Evolutionary conservation across 2,888 invertebrate species (phyloP), one percentile per base, ranked within the genome.

Genomic region (Dasysyrphus tricinctus): DNA sequence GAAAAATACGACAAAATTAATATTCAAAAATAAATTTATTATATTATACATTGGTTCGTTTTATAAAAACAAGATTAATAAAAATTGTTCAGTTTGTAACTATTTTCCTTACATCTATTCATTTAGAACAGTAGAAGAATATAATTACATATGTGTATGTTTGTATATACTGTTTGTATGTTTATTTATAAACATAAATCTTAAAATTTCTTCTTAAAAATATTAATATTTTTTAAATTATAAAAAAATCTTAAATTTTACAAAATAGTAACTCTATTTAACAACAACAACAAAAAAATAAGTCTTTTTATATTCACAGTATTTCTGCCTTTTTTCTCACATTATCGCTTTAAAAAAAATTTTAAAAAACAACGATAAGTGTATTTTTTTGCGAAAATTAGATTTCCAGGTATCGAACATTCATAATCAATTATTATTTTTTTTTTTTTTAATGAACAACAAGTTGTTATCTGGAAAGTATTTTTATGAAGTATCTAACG

Each of bases 251-350:
- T 81, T 81, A 75, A 34, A 75, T 70, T 16, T 78, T 86, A 82
- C 34, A 65, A 75, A 78, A 81, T 86, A 86, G 82, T 84, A 76
- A 80, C 65, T 81, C 61, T 82, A 78, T 42, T 70, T 82, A 81
- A 77, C 85, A 78, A 82, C 69, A 88, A 88, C 51, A 84, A 32
- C 32, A 32, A 32, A 84, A 77, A 88, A 88, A 90, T 90, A 91
- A 91, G 91, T 90, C 91, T 90, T 91, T 90, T 90, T 88, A 89
- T 90, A 90, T 90, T 90, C 90, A 91, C 91, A 90, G 90, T 90
- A 89, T 90, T 49, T 81, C 88, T 88, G 80, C 90, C 88, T 89
- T 88, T 86, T 84, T 84, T 88, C 65, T 82, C 86, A 79, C 74
- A 73, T 74, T 83, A 73, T 74, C 63, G 49, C 12, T 44, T 80